These are phyloP conservation scores for Neotragus pygmaeus DNA, from an alignment of 2,113 vertebrate genomes.

Conservation along the genomic window DNA sequence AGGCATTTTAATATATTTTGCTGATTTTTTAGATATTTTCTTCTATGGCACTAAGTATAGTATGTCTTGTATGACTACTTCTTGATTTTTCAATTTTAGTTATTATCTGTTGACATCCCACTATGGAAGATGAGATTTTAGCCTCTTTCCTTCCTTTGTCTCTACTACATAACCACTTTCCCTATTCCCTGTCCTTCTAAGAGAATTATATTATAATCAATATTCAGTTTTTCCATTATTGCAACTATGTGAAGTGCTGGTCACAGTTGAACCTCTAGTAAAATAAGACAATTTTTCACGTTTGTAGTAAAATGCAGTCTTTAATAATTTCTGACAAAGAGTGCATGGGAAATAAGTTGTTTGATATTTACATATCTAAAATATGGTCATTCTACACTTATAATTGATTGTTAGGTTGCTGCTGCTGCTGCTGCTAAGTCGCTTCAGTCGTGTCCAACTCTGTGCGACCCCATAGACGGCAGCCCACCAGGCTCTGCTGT, in stretches of 20 bases:
- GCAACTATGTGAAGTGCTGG: neutral
- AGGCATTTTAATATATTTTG: neutral
- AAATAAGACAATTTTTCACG: neutral
- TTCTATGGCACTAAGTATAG: neutral
- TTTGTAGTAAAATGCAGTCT: neutral
- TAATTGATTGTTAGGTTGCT: neutral
- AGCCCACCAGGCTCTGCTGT: neutral
- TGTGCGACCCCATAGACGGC: neutral
- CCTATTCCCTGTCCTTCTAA: neutral
- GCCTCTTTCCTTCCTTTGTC: neutral
- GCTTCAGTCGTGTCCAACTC: fast-evolving
- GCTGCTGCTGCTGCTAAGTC: neutral
- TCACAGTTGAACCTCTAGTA: neutral
- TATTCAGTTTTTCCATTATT: neutral
- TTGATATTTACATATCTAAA: neutral
- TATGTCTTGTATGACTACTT: neutral
- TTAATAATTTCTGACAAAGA: neutral
- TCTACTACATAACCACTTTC: neutral
- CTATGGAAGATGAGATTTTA: neutral
- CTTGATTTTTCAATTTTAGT: neutral
- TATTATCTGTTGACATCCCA: neutral
- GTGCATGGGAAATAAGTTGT: neutral
- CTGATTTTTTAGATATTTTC: neutral
- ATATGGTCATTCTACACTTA: neutral
- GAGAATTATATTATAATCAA: neutral